Base-by-base conservation (phyloP, 2,888 invertebrate genomes). In the Apomyelois bistriatella region DNA sequence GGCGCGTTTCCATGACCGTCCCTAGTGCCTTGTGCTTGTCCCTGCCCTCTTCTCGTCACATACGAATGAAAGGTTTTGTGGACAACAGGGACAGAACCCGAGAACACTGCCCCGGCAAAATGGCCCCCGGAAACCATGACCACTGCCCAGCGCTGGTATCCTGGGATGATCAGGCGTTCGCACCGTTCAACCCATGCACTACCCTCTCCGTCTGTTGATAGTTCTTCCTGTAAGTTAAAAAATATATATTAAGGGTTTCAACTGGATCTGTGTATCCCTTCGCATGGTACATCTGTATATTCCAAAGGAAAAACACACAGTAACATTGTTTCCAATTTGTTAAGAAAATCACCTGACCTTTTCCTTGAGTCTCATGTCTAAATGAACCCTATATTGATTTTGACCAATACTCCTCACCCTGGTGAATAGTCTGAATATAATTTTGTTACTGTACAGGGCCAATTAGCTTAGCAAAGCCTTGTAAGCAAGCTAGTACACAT, bases 41-140 rank as follows among this genome's bases (percentile, higher is more conserved):
- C 97, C 76, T 97, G 96, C 36, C 96, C 96, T 0, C 96, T 93
- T 38, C 97, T 84, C 0, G 96, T 94, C 6, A 96, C 96, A 72
- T 97, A 98, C 48, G 94, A 94, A 75, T 97, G 97, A 66, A 96
- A 94, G 0, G 97, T 96, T 83, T 97, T 97, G 71, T 97, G 97
- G 1, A 86, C 62, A 79, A 87, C 67, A 90, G 82, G 53, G 84
- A 85, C 68, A 81, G 90, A 56, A 69, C 85, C 87, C 1, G 79
- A 69, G 58, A 89, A 87, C 35, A 89, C 74, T 7, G 82, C 85
- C 1, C 86, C 88, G 0, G 87, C 87, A 50, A 88, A 87, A 52
- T 85, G 85, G 0, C 97, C 97, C 3, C 97, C 97, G 0, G 96
- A 96, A 35, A 96, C 88, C 94, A 97, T 95, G 48, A 97, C 79